Base-by-base conservation (phyloP, 1,140 invertebrate genomes). In the Copidosoma floridanum region DNA sequence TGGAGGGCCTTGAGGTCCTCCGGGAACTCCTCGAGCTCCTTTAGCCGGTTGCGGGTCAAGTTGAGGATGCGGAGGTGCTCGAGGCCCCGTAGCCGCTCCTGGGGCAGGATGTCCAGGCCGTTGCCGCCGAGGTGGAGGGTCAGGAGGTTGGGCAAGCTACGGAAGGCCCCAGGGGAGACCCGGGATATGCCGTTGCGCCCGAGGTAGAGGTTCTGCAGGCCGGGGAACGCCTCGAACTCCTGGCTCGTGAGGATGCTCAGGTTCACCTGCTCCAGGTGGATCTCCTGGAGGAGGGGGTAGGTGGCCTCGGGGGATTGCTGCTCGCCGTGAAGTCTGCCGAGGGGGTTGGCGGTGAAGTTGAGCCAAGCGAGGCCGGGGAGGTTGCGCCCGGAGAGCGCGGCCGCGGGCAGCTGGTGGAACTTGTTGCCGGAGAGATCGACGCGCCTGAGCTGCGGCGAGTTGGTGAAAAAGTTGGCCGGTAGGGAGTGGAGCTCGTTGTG, bases 141-240 rank as follows among this genome's bases (percentile, higher is more conserved):
- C n/a, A 89, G 79, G 38, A 96, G 81, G 72, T 87, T 86, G 12
- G 85, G 84, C 16, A 96, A 77, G 59, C 85, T 86, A 37, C 85
- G 84, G 72, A 96, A 95, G 29, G 92, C 90, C 2, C 91, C 89
- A 0, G 93, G 92, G 0, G 92, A 94, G 50, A 95, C 84, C 61
- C 89, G 83, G 4, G 85, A 85, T 24, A 96, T 91, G 61, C 85
- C 82, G 73, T 95, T 95, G 62, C 86, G 81, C 2, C 83, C 81
- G 35, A 96, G 74, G 63, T 86, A 88, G 16, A 95, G 80, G 67
- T 88, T 87, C 65, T 89, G 83, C 10, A 96, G 78, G 0, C 86
- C 85, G 3, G 90, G 88, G 67, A 94, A 94, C n/a, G 89, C 85
- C 69, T 92, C 88, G 69, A 96, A 94, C 67, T 95, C 93, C 68